Evolutionary conservation across 2,797 vertebrate genomes (phyloP).

Genomic region (Gorsachius magnificus): DNA sequence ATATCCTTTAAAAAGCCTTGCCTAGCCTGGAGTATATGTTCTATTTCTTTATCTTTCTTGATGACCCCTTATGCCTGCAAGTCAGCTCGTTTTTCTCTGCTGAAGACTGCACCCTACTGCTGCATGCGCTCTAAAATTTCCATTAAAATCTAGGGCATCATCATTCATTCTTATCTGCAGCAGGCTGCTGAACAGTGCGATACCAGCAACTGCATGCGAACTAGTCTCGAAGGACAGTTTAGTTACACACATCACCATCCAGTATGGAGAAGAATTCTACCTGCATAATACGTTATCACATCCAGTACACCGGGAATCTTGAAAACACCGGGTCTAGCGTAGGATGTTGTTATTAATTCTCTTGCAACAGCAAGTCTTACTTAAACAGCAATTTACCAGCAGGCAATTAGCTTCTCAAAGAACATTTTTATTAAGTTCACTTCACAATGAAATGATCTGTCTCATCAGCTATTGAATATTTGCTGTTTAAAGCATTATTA

Average conservation of each 20-base stretch:
- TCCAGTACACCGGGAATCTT: slow-evolving; percentile 28
- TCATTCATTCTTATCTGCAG: slow-evolving; percentile 82
- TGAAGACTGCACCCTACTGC: slow-evolving; percentile 76
- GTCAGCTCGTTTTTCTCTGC: slow-evolving; percentile 80
- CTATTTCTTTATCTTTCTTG: slow-evolving; percentile 80
- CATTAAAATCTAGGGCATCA: slow-evolving; percentile 82
- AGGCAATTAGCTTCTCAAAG: slow-evolving; percentile 73
- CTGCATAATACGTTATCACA: slow-evolving; percentile 50
- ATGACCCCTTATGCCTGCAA: slow-evolving; percentile 77
- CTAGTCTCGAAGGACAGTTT: slow-evolving; percentile 69
- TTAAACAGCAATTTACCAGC: slow-evolving; percentile 72
- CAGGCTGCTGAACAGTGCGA: slow-evolving; percentile 65
- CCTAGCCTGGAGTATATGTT: slow-evolving; percentile 62
- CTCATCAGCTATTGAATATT: slow-evolving; percentile 50
- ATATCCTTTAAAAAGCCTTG: slow-evolving; percentile 70
- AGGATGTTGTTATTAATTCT: slow-evolving; percentile 37
- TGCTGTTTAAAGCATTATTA: slow-evolving; percentile 61
- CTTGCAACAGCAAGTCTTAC: slow-evolving; percentile 63
- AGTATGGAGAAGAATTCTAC: slow-evolving; percentile 56
- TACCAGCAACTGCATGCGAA: slow-evolving; percentile 68
- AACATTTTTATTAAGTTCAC: slow-evolving; percentile 70
- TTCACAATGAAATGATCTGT: slow-evolving; percentile 66
- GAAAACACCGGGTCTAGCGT: slow-evolving; percentile 29
- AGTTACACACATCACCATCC: slow-evolving; percentile 59
- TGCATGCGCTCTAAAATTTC: slow-evolving; percentile 72